These are phyloP conservation scores for Anaspis maculata DNA, from an alignment of 2,888 invertebrate species.

Conservation along the genomic window DNA sequence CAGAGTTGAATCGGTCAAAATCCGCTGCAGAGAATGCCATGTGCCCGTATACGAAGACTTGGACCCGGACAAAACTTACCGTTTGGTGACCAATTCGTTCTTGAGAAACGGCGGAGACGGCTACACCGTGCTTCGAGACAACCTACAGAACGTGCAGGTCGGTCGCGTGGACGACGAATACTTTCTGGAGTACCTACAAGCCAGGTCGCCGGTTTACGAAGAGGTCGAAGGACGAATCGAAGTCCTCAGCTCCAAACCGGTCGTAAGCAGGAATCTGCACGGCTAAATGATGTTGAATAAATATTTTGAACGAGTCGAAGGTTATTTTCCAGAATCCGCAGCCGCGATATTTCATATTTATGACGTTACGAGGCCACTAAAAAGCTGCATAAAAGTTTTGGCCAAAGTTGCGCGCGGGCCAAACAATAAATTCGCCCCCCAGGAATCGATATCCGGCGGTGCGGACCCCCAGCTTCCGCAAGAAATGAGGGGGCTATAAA, in stretches of 20 bases:
- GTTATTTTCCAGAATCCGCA: too few species aligned
- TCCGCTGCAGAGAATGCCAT: conserved; percentile 56
- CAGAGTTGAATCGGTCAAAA: conserved; percentile 49
- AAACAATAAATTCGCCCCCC: too few species aligned
- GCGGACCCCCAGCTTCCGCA: too few species aligned
- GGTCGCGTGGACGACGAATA: conserved; percentile 50
- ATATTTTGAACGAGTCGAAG: too few species aligned
- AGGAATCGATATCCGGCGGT: too few species aligned
- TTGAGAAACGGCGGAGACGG: conserved; percentile 64
- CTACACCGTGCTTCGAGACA: conserved; percentile 46
- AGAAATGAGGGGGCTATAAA: too few species aligned
- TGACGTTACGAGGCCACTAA: too few species aligned
- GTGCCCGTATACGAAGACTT: conserved; percentile 57
- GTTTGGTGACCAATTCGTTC: conserved; percentile 53
- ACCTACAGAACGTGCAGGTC: conserved; percentile 44
- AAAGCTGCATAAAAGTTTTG: too few species aligned
- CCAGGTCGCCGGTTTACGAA: conserved; percentile 44
- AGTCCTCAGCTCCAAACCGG: conserved; percentile 42
- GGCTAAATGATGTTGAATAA: too few species aligned
- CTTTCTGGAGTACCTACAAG: conserved; percentile 45
- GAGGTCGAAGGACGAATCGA: conserved; percentile 51
- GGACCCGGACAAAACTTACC: conserved; percentile 49
- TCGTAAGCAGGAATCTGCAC: too few species aligned
- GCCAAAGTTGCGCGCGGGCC: too few species aligned
- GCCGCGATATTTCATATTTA: too few species aligned